Evolutionary conservation across 1,140 invertebrate genomes (phyloP).

Genomic region (Saccostrea echinata): DNA sequence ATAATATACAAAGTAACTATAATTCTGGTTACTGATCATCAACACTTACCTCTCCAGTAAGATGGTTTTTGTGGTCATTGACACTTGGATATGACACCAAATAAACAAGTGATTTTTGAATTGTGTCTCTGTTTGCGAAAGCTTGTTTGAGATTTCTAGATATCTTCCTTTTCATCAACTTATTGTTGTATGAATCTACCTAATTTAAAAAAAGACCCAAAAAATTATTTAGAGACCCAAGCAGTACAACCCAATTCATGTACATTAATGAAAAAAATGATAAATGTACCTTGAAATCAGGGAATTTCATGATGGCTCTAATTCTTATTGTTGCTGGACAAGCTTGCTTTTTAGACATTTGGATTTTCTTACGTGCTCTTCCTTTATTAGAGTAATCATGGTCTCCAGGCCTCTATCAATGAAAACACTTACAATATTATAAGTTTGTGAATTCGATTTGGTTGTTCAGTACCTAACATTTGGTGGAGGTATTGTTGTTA

Average conservation of each 20-base stretch:
- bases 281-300: background rate
- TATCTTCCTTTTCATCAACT: no score
- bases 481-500: background rate
- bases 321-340: background rate
- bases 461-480: background rate
- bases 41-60: constrained; percentile 1
- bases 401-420: background rate
- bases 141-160: background rate
- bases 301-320: background rate
- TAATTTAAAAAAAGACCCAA: background rate
- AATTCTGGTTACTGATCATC: background rate
- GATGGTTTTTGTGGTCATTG: background rate
- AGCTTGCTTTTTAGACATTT: background rate
- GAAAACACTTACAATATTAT: background rate
- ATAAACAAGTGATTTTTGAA: background rate
- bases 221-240: background rate
- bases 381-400: background rate
- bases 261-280: background rate
- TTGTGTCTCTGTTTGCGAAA: background rate
- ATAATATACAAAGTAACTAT: background rate
- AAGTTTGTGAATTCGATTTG: background rate
- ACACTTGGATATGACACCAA: background rate
- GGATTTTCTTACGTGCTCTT: background rate
- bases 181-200: no score
- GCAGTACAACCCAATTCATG: background rate